phyloP scores from a whole-genome alignment of 2,797 vertebrate genomes.

The Crocodylus rhombifer region DNA sequence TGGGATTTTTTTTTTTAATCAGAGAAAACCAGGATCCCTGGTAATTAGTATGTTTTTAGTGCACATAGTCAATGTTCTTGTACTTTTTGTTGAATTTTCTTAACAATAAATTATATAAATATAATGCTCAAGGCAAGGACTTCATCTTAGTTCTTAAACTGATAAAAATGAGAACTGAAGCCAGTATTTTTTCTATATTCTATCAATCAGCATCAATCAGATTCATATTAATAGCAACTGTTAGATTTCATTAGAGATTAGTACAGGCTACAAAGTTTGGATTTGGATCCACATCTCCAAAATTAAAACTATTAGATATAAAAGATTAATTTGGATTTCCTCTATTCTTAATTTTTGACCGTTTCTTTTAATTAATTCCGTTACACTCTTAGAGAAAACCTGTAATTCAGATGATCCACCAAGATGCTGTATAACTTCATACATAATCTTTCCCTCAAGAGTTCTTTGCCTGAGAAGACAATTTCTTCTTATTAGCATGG shows the following conservation, averaged over 20 bases:
- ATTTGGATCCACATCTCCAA: not conserved
- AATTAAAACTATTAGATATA: not conserved
- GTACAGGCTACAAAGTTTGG: not conserved
- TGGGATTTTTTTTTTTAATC: too few relatives aligned
- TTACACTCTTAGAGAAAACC: not conserved
- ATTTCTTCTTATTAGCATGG: not conserved
- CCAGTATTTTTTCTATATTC: not conserved
- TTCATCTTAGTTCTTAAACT: not conserved
- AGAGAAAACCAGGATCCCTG: too few relatives aligned
- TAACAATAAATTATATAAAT: not conserved
- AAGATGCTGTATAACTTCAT: not conserved
- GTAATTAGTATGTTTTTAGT: not conserved
- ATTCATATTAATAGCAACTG: conserved; percentile 41
- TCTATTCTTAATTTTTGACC: not conserved
- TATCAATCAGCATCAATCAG: accelerated
- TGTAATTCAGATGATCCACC: not conserved
- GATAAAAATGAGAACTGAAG: not conserved
- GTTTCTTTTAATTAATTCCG: not conserved
- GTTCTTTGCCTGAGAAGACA: not conserved
- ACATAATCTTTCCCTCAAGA: not conserved
- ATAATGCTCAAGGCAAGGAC: not conserved
- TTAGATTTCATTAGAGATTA: not conserved
- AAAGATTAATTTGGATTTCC: not conserved
- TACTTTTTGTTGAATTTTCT: not conserved
- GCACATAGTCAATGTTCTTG: not conserved